These are phyloP conservation scores for Cynoglossus semilaevis DNA, from an alignment of 2,113 vertebrate species.

Conservation along the genomic window DNA sequence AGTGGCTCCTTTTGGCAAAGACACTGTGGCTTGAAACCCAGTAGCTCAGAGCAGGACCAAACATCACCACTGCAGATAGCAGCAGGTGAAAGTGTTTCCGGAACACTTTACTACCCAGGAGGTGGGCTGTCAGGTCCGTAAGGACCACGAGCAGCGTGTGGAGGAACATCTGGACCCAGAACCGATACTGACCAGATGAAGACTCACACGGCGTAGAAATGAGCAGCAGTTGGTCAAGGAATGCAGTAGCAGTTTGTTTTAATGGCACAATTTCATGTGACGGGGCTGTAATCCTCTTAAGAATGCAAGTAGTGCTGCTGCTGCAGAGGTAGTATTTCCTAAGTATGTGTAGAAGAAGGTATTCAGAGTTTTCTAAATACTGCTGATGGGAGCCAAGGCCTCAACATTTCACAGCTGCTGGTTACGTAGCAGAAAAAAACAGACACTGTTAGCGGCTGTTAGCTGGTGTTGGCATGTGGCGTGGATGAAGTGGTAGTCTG, in stretches of 20 bases:
- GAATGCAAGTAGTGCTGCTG: conserved; percentile 16
- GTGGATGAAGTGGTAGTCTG: conserved; percentile 32
- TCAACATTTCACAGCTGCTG: background rate
- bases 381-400: conserved; percentile 4
- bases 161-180: conserved; percentile 68
- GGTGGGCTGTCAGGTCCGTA: conserved; percentile 79
- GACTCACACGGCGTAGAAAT: background rate
- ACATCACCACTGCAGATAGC: conserved; percentile 80
- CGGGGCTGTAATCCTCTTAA: conserved; percentile 20
- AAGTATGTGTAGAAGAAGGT: background rate
- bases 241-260: conserved; percentile 10
- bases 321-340: background rate
- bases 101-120: conserved; percentile 79
- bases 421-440: background rate
- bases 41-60: conserved; percentile 82
- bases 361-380: background rate
- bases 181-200: background rate
- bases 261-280: conserved; percentile 17
- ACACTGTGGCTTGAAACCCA: conserved; percentile 85
- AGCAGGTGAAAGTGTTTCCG: conserved; percentile 83
- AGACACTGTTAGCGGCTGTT: conserved; percentile 19
- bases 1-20: conserved; percentile 85
- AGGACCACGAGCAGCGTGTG: conserved; percentile 77
- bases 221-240: background rate
- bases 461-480: conserved; percentile 10